A percentile compares a stretch with the other conserved stretches of the same genome.
phyloP scores from a whole-genome alignment of 2,797 vertebrate genomes.

The Smutsia temminckii region DNA sequence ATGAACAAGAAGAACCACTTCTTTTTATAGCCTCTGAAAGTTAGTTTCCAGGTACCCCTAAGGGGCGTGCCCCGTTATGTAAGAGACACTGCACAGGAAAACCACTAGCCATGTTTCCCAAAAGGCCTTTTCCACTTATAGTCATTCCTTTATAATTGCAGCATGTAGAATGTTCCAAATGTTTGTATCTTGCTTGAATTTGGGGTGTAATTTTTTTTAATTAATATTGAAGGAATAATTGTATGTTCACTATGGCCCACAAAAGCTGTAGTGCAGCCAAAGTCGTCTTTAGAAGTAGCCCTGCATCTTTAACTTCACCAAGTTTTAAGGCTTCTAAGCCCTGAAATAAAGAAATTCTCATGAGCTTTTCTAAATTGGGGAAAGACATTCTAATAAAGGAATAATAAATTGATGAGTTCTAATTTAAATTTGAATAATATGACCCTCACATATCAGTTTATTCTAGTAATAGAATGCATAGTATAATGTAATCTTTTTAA shows the following conservation, averaged over 20 bases:
- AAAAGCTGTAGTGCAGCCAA: neutral
- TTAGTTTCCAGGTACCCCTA: neutral
- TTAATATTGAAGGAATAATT: conserved; percentile 27
- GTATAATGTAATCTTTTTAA: neutral
- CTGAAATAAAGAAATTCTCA: conserved; percentile 21
- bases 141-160: neutral
- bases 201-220: neutral
- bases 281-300: conserved; percentile 24
- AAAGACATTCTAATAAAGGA: neutral
- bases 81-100: neutral
- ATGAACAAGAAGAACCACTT: neutral
- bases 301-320: conserved; percentile 25
- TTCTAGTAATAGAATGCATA: neutral
- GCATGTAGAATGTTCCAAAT: neutral
- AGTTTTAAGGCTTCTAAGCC: neutral
- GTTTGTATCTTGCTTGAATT: conserved; percentile 36
- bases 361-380: conserved; percentile 1
- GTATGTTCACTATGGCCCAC: neutral
- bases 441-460: neutral
- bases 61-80: neutral
- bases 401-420: neutral
- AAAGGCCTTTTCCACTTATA: neutral
- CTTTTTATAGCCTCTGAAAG: neutral
- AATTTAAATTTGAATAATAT: conserved; percentile 29
- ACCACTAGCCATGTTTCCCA: neutral